Evolutionary conservation across 2,113 vertebrate species (phyloP).

Genomic region (Takifugu flavidus): DNA sequence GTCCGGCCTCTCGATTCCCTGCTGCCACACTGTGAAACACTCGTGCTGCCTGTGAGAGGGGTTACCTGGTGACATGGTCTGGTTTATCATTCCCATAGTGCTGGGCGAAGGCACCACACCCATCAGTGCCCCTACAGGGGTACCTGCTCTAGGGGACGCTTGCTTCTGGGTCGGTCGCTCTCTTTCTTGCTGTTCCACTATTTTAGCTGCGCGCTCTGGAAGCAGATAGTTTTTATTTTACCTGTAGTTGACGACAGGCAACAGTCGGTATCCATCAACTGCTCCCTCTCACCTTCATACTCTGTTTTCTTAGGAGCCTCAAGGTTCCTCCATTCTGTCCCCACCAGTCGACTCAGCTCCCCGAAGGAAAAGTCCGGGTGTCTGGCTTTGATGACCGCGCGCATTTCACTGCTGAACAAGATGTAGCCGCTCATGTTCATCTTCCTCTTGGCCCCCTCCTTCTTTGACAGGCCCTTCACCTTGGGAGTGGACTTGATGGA

Average conservation of each 20-base stretch:
- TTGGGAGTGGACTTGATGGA: slow-evolving; percentile 88
- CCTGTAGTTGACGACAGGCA: background rate
- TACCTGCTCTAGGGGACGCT: slow-evolving; percentile 97
- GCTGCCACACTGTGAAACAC: slow-evolving; percentile 64
- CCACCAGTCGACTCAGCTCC: slow-evolving; percentile 96
- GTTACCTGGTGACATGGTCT: slow-evolving; percentile 99
- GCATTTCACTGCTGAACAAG: slow-evolving; percentile 98
- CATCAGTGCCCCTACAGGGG: slow-evolving; percentile 96
- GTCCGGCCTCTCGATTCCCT: slow-evolving; percentile 60
- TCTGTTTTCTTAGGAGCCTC: slow-evolving; percentile 94
- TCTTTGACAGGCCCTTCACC: slow-evolving; percentile 90
- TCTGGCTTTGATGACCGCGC: slow-evolving; percentile 95
- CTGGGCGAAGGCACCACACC: slow-evolving; percentile 96
- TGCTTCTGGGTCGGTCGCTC: slow-evolving; percentile 91
- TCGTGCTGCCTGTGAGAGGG: slow-evolving; percentile 67
- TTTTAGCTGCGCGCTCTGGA: slow-evolving; percentile 98
- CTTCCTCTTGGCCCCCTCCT: slow-evolving; percentile 96
- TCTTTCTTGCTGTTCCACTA: slow-evolving; percentile 98
- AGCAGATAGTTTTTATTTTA: slow-evolving; percentile 21
- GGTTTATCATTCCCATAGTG: slow-evolving; percentile 99
- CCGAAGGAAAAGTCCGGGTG: slow-evolving; percentile 98
- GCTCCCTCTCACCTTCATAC: slow-evolving; percentile 87
- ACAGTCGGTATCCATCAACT: background rate
- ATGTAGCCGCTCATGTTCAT: slow-evolving; percentile 99
- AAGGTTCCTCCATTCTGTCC: slow-evolving; percentile 97